Evolutionary conservation across 2,797 vertebrate species (phyloP).

Genomic region (Anguilla anguilla): DNA sequence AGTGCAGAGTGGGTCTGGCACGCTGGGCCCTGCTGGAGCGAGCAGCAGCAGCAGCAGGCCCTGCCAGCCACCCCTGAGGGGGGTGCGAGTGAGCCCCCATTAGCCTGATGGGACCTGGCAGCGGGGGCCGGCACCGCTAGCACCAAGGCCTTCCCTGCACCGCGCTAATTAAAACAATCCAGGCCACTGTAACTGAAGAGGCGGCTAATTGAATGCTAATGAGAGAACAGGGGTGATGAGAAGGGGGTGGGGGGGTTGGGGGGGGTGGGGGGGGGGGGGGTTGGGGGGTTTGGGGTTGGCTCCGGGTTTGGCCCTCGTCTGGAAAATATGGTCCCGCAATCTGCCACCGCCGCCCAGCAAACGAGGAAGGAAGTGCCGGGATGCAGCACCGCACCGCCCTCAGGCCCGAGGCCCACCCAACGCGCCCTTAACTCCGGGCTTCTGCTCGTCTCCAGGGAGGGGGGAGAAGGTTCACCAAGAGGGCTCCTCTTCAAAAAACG

Average conservation of each 20-base stretch:
- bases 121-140: not conserved
- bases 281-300: not conserved
- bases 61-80: slow-evolving; percentile 6
- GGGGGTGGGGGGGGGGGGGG: not conserved
- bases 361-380: not conserved
- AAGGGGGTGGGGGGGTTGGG: not conserved
- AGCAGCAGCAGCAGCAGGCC: not conserved
- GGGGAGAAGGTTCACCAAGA: not conserved
- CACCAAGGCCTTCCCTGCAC: not conserved
- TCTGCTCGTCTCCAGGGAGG: not conserved
- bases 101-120: slow-evolving; percentile 29
- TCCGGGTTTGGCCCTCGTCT: not conserved
- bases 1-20: not conserved
- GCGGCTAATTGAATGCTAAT: slow-evolving; percentile 23
- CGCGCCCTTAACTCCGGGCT: not conserved
- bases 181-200: slow-evolving; percentile 15
- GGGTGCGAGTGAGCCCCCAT: slow-evolving; percentile 15
- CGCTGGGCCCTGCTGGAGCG: not conserved
- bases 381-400: not conserved
- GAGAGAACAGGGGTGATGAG: not conserved
- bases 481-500: not conserved
- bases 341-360: not conserved
- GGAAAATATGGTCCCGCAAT: slow-evolving; percentile 10
- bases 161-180: slow-evolving; percentile 24
- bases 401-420: not conserved